These are phyloP conservation scores for Danionella cerebrum DNA, from an alignment of 2,113 vertebrate species.

Conservation along the genomic window DNA sequence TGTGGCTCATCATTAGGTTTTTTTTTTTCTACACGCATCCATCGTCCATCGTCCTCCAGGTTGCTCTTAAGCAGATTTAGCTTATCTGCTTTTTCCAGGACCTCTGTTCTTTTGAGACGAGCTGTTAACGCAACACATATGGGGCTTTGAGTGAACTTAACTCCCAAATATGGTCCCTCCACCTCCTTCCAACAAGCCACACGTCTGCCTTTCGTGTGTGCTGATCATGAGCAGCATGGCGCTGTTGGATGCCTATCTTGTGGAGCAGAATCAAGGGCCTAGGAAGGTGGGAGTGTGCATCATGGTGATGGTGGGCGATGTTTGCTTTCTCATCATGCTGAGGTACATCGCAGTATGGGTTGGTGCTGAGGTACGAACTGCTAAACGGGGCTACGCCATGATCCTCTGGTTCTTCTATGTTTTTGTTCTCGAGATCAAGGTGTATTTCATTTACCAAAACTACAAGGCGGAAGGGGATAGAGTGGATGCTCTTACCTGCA, in stretches of 20 bases:
- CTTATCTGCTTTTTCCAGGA: background rate
- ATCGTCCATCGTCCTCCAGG: background rate
- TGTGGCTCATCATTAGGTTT: background rate
- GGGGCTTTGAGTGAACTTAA: background rate
- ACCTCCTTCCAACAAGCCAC: conserved; percentile 38
- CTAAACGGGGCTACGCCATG: conserved; percentile 47
- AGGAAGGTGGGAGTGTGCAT: conserved; percentile 45
- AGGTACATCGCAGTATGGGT: conserved; percentile 46
- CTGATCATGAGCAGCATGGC: conserved; percentile 48
- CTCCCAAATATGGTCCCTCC: conserved; percentile 38
- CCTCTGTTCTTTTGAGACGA: background rate
- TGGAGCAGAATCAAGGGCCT: conserved; percentile 44
- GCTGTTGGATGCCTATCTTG: conserved; percentile 44
- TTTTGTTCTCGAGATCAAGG: conserved; percentile 50
- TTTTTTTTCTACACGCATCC: background rate
- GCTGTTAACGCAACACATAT: conserved; percentile 3
- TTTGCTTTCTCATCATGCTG: conserved; percentile 44
- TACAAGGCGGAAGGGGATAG: conserved; percentile 43
- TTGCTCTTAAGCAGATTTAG: background rate
- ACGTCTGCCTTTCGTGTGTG: conserved; percentile 44
- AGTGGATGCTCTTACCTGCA: conserved; percentile 31
- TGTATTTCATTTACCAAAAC: conserved; percentile 51
- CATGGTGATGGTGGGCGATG: conserved; percentile 45
- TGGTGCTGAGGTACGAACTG: conserved; percentile 41
- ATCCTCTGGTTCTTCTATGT: conserved; percentile 50